Conservation (phyloP, 2,888 invertebrate genomes). For the Rhyacophila evoluta region DNA sequence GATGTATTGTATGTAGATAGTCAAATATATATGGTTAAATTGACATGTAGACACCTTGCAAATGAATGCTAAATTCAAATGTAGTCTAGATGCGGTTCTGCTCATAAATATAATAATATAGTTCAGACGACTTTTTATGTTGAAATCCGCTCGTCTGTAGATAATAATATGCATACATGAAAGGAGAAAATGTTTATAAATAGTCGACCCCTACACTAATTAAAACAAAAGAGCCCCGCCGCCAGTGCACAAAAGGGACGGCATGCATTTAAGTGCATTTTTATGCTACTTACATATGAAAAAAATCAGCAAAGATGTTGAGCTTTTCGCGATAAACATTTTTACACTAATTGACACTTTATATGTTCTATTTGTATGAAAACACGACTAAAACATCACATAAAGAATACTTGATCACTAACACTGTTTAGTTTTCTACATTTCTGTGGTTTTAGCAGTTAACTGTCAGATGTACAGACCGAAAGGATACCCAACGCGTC, state of each 20-base stretch:
- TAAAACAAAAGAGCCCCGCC: conserved; percentile 37
- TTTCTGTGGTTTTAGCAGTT: not conserved
- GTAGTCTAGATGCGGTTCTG: not conserved
- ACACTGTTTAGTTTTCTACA: conserved; percentile 5
- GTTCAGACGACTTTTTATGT: conserved; percentile 13
- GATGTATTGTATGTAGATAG: no score
- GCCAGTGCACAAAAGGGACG: conserved; percentile 20
- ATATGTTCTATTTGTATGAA: conserved; percentile 28
- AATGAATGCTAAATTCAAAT: no score
- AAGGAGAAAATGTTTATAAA: conserved; percentile 34
- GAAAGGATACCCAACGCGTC: conserved; percentile 13
- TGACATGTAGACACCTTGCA: no score
- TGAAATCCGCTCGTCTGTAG: not conserved
- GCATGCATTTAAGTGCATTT: conserved; percentile 21
- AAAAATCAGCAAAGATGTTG: conserved; percentile 33
- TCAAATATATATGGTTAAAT: no score
- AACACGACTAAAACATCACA: conserved; percentile 37
- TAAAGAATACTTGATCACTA: not conserved
- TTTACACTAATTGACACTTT: conserved; percentile 33
- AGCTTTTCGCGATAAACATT: conserved; percentile 36
- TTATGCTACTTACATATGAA: conserved; percentile 35
- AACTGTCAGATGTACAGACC: conserved; percentile 30
- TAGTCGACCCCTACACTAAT: conserved; percentile 29
- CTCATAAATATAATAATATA: not conserved
- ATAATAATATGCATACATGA: conserved; percentile 4